Base-by-base conservation (phyloP, 2,797 vertebrate genomes). In the Hyperoplus lanceolatus region DNA sequence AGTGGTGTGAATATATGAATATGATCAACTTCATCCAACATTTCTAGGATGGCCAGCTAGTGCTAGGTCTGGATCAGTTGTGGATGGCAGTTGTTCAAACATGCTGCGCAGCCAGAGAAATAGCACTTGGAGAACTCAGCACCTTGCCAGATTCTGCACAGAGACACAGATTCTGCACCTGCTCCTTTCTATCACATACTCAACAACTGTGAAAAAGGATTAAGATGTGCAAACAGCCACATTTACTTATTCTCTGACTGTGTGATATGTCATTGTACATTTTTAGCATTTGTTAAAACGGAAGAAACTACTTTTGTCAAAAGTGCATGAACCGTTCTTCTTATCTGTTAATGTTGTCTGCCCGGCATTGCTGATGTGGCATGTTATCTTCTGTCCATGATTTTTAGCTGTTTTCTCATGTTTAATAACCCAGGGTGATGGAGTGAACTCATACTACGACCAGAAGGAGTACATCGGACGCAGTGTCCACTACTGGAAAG, bases 401-500 rank as follows among this genome's bases (percentile, higher is more conserved):
- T 59, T 46, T 49, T n/a, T 8, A 42, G 3, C 18, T 70, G 6
- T 73, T 4, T 81, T 0, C 14, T 0, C 56, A 5, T 87, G 12
- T 70, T 75, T 45, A 14, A 73, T 68, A 65, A 80, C 55, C 16
- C 85, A 99, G 98, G 97, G 96, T 45, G 91, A 92, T 70, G 93
- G 91, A 21, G 89, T 97, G 78, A 97, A 98, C 93, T 99, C 97
- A 0, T 99, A 97, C 90, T 98, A 98, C 73, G 98, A 98, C 87
- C 98, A 97, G 92, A 97, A 97, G 75, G 98, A 99, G 60, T 99
- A 99, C 78, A 94, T 97, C 60, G 95, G 96, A 51, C 97, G 98
- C 75, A 97, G 98, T 68, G 97, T 98, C 65, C 97, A 97, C 91
- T 99, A 99, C 88, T 99, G 98, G 98, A 97, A 95, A 84, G 95